phyloP scores from a whole-genome alignment of 2,888 invertebrate genomes.

The Stegana nigrithorax region DNA sequence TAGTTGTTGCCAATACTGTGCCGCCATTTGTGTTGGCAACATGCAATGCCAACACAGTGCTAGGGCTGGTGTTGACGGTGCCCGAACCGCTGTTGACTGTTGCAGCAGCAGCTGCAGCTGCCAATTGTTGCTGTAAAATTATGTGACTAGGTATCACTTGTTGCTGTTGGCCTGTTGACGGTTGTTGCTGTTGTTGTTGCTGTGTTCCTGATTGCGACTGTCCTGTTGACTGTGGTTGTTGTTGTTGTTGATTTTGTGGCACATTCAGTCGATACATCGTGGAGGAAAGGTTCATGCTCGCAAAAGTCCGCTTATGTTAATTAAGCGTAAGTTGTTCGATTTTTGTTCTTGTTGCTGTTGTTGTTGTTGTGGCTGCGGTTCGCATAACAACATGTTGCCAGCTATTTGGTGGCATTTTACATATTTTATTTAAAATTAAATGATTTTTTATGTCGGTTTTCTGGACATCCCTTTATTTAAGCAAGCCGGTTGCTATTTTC shows the following conservation, averaged over 20 bases:
- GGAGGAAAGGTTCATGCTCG: constrained; percentile 52
- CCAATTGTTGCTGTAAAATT: constrained; percentile 61
- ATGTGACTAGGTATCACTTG: constrained; percentile 49
- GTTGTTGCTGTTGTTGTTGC: constrained; percentile 33
- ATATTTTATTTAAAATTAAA: background rate
- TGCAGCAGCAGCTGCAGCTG: constrained; percentile 39
- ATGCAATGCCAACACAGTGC: constrained; percentile 41
- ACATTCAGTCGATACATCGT: constrained; percentile 68
- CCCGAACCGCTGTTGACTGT: constrained; percentile 9
- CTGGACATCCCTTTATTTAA: too few species aligned
- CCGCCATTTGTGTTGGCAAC: constrained; percentile 41
- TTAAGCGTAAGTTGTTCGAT: constrained; percentile 16
- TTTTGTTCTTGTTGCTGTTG: constrained; percentile 28
- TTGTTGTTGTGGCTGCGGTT: constrained; percentile 36
- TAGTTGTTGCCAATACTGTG: constrained; percentile 22
- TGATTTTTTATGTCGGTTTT: too few species aligned
- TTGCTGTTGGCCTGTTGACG: constrained; percentile 10
- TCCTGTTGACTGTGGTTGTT: constrained; percentile 43
- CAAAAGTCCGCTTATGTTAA: background rate
- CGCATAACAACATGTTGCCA: constrained; percentile 53
- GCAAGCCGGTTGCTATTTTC: too few species aligned
- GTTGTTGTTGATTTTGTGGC: constrained; percentile 55
- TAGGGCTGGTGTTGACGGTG: constrained; percentile 21
- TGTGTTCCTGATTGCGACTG: constrained; percentile 39
- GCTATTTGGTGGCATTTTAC: constrained; percentile 44